Conservation (phyloP, 2,113 vertebrate genomes). For the Amazona guildingii region DNA sequence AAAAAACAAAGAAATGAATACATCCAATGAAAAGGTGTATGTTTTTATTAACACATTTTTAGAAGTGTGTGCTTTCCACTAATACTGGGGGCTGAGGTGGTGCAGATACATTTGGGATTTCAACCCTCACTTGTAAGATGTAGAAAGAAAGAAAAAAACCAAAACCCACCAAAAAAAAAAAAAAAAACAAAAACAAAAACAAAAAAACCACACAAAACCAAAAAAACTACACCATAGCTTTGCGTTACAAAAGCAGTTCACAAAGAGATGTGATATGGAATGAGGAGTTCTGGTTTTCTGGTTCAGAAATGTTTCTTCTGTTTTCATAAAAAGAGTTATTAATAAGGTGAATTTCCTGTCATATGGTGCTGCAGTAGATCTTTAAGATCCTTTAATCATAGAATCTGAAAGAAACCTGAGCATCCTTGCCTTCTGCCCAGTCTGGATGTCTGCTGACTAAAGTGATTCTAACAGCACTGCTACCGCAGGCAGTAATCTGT, state of each 20-base stretch:
- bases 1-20: neutral
- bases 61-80: neutral
- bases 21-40: neutral
- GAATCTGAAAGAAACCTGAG: constrained; percentile 48
- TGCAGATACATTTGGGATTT: neutral
- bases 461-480: constrained; percentile 39
- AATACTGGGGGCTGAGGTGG: neutral
- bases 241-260: neutral
- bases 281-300: neutral
- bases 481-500: constrained; percentile 42
- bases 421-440: constrained; percentile 44
- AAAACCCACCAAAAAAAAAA: too few species aligned
- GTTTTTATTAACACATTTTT: neutral
- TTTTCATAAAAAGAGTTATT: constrained; percentile 24
- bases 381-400: constrained; percentile 50
- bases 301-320: neutral
- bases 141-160: too few species aligned
- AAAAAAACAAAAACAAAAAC: too few species aligned
- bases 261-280: neutral
- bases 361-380: neutral
- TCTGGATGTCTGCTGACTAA: constrained; percentile 66
- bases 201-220: too few species aligned
- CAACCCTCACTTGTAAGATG: neutral
- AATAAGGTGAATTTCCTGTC: neutral
- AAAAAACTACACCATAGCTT: neutral